Evolutionary conservation across 2,797 vertebrate genomes (phyloP), one percentile per base, ranked within the genome.

Genomic region (Melanitta fusca): DNA sequence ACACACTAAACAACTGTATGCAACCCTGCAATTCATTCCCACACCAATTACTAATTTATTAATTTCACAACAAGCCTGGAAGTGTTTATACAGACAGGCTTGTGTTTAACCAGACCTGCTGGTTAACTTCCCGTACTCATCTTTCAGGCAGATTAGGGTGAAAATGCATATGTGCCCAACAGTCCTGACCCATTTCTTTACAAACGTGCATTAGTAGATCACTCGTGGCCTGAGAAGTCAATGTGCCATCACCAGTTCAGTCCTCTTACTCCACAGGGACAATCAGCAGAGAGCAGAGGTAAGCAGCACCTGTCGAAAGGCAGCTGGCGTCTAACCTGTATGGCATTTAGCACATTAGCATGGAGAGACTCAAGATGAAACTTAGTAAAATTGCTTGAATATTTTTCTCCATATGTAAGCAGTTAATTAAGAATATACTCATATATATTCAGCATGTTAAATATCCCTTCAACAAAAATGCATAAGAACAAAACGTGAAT

Each of bases 1-100:
- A 91, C 89, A 72, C 6, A 58, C 49, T 24, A 7, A 89, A 70
- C 70, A 79, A 80, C 71, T 10, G 53, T 3, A 39, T 15, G 39
- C 81, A 92, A 83, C 41, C 79, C 79, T 14, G 57, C 45, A 2
- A 18, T 86, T 11, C 27, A 91, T 89, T 79, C 73, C 94, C 91
- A 93, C 69, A 62, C 30, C 87, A 80, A 79, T 85, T 79, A 88
- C 69, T 75, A 78, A 89, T 89, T 80, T 61, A 80, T 82, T 92
- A 66, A 91, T 90, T 95, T 90, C 93, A 65, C 89, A 89, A 81
- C 4, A 0, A 79, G 94, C 88, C 92, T 79, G 85, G 68, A 70
- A 88, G 88, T 2, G 85, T 84, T 93, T 81, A 36, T 19, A 68
- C 56, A 82, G 47, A 43, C 43, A 28, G 69, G 34, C 13, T 22